Evolutionary conservation across 2,113 vertebrate genomes (phyloP).

Genomic region (Dicaeum eximium): DNA sequence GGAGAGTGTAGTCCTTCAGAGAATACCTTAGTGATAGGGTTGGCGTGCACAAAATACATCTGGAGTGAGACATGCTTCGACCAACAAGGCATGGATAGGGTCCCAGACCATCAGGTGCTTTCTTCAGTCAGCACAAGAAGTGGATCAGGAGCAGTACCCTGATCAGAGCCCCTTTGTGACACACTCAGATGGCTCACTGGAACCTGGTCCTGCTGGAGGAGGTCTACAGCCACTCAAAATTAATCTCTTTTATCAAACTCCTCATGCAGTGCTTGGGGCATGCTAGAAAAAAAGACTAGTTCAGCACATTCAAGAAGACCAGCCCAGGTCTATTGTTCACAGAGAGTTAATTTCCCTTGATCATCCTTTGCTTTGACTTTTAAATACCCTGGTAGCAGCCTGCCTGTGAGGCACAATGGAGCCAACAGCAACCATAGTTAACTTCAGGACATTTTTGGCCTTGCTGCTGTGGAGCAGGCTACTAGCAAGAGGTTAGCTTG

Average conservation of each 20-base stretch:
- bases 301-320: neutral
- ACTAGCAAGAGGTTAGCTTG: neutral
- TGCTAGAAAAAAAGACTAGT: neutral
- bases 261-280: neutral
- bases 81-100: neutral
- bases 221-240: neutral
- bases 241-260: neutral
- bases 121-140: neutral
- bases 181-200: neutral
- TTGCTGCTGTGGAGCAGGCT: neutral
- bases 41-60: neutral
- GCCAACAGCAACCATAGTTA: neutral
- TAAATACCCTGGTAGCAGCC: neutral
- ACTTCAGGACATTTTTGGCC: neutral
- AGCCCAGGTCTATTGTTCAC: neutral
- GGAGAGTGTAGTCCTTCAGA: neutral
- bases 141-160: neutral
- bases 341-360: neutral
- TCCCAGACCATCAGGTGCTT: neutral
- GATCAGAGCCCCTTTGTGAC: neutral
- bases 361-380: neutral
- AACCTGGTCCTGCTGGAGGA: neutral
- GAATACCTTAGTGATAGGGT: neutral
- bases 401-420: neutral
- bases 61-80: accelerated